Percentiles rank a stretch among this genome's conserved stretches.
Evolutionary conservation across 2,888 invertebrate species (phyloP).

Genomic region (Homarus gammarus): DNA sequence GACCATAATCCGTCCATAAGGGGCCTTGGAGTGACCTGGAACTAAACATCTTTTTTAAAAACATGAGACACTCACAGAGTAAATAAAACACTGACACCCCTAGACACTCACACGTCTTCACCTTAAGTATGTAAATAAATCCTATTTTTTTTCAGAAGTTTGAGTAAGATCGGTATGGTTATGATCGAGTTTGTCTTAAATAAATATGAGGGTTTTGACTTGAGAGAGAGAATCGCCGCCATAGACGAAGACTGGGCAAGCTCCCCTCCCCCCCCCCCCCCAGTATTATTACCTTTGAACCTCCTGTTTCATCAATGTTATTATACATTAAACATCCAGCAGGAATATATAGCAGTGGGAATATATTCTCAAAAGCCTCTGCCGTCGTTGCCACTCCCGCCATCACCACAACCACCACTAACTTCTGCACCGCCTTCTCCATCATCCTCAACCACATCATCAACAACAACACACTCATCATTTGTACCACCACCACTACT

Average conservation of each 20-base stretch:
- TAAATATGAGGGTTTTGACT: not conserved
- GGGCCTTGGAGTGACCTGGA: not conserved
- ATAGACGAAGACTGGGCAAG: not conserved
- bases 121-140: not conserved
- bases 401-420: not conserved
- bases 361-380: not conserved
- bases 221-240: not conserved
- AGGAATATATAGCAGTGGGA: not conserved
- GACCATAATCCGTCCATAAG: too few species aligned
- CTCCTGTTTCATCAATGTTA: constrained; percentile 14
- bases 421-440: not conserved
- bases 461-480: too few species aligned
- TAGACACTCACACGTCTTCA: too few species aligned
- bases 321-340: constrained; percentile 18
- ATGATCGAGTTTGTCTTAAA: not conserved
- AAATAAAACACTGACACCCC: too few species aligned
- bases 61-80: not conserved
- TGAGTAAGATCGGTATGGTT: not conserved
- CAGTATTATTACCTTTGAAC: not conserved
- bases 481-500: too few species aligned
- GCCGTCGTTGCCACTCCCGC: too few species aligned
- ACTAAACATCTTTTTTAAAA: not conserved
- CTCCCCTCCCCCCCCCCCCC: not conserved
- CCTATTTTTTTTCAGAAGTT: not conserved
- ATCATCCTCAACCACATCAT: too few species aligned